phyloP scores from a whole-genome alignment of 2,888 invertebrate genomes.

The Aphodius sticticus region DNA sequence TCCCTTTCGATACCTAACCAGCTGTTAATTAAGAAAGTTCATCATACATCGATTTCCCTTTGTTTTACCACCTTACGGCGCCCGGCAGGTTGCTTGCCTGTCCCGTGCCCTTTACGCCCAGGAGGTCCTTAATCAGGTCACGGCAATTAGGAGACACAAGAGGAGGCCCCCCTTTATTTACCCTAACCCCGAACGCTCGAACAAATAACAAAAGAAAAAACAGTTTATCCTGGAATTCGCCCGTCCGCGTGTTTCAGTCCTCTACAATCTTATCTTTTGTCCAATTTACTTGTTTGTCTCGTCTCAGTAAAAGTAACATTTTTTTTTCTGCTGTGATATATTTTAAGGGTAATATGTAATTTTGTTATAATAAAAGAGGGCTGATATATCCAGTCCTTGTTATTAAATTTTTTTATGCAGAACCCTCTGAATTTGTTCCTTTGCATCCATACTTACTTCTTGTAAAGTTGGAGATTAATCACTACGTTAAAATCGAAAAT shows the following conservation, averaged over 20 bases:
- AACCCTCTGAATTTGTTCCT: no score
- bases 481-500: no score
- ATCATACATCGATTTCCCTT: conserved; percentile 35
- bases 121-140: conserved; percentile 33
- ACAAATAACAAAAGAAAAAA: conserved; percentile 13
- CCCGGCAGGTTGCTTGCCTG: conserved; percentile 20
- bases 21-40: conserved; percentile 35
- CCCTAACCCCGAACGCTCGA: conserved; percentile 7
- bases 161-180: conserved; percentile 7
- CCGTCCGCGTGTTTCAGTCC: not conserved
- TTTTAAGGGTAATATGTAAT: no score
- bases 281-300: not conserved
- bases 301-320: not conserved
- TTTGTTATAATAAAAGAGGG: no score
- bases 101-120: conserved; percentile 33
- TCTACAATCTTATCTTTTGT: not conserved
- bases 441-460: no score
- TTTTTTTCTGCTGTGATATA: not conserved
- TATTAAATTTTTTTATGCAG: no score
- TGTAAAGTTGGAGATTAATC: no score
- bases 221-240: not conserved
- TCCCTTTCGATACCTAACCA: conserved; percentile 24
- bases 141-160: conserved; percentile 31
- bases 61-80: conserved; percentile 33
- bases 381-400: no score